These are phyloP conservation scores for Diarsia mendica DNA, from an alignment of 2,888 invertebrate genomes.

Conservation along the genomic window DNA sequence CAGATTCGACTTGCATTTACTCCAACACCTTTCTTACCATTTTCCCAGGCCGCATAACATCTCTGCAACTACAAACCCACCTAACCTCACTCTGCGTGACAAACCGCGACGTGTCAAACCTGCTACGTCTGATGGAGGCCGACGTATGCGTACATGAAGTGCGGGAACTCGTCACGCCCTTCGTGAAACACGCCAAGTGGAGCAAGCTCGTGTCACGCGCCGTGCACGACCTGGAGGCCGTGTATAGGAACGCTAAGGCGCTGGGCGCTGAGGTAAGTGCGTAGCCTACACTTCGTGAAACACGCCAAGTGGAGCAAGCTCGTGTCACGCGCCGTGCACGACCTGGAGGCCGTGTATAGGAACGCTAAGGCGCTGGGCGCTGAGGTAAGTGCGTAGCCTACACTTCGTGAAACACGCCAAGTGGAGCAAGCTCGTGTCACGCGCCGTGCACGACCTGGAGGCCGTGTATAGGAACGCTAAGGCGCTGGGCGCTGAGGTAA, in stretches of 20 bases:
- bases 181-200: slow-evolving; percentile 93
- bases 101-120: slow-evolving; percentile 91
- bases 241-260: slow-evolving; percentile 92
- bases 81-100: slow-evolving; percentile 92
- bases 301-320: slow-evolving; percentile 92
- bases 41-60: slow-evolving; percentile 85
- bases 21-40: too few relatives aligned
- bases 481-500: slow-evolving; percentile 94
- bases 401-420: slow-evolving; percentile 92
- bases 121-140: slow-evolving; percentile 92
- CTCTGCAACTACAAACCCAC: slow-evolving; percentile 93
- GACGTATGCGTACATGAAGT: slow-evolving; percentile 91
- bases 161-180: slow-evolving; percentile 90
- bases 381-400: slow-evolving; percentile 87
- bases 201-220: slow-evolving; percentile 92
- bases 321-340: slow-evolving; percentile 93
- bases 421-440: slow-evolving; percentile 92
- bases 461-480: slow-evolving; percentile 93
- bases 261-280: slow-evolving; percentile 93
- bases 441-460: slow-evolving; percentile 94
- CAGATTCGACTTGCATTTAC: too few relatives aligned
- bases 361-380: slow-evolving; percentile 94
- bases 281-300: slow-evolving; percentile 88
- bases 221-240: slow-evolving; percentile 93
- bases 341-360: slow-evolving; percentile 93